Evolutionary conservation across 2,888 invertebrate species (phyloP), one percentile per base, ranked within the genome.

Genomic region (Clivina fossor): DNA sequence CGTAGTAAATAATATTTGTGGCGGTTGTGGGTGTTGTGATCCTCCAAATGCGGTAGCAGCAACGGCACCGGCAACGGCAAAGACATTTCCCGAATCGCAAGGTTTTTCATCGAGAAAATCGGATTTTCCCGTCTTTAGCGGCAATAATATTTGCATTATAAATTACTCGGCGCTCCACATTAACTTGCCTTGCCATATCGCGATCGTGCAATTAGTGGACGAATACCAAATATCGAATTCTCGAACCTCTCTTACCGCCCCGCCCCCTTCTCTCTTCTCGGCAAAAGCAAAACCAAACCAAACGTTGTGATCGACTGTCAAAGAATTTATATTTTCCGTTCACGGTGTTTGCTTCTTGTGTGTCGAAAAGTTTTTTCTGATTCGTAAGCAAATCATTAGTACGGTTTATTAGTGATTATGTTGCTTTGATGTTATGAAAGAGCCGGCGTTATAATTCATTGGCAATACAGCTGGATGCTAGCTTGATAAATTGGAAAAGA

Each of bases 381-480:
- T 69, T 69, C 65, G 62, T 63, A 63, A 63, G 71, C 69, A 71
- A 70, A 72, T 72, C 73, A 73, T 74, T 73, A 73, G 72, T 69
- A 69, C 69, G 71, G 71, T 72, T 73, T 73, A 74, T 71, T 71
- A 69, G 68, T 72, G 71, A 72, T 73, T 70, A 71, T 69, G 69
- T 47, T 55, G 47, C 70, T 71, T 70, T 70, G 70, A 71, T 67
- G 68, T 71, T 68, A 53, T 60, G 66, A 48, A 66, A 66, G 64
- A 68, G 60, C 58, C 60, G n/a, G 62, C 61, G 66, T 68, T 68
- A 63, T 60, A 55, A 61, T 58, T 59, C 57, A 48, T 56, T 57
- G 60, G 54, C 50, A 60, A 55, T 59, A 53, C 54, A 44, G 55
- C 44, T 28, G 41, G 19, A 16, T 13, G 19, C 20, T 26, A 20